phyloP scores from a whole-genome alignment of 2,113 vertebrate species.

The Sitta europaea region DNA sequence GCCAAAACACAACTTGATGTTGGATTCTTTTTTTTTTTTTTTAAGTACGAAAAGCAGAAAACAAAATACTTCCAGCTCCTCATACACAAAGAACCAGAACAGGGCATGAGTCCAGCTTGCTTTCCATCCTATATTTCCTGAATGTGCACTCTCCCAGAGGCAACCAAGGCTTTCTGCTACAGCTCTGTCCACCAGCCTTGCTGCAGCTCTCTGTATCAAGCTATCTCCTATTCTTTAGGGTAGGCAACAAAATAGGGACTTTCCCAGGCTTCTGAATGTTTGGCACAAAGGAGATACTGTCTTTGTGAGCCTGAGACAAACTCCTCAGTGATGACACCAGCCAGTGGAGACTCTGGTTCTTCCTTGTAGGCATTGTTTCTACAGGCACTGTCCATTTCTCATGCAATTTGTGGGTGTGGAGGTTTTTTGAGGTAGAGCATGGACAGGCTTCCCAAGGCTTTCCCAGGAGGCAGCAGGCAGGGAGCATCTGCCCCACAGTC shows the following conservation, averaged over 20 bases:
- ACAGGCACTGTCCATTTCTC: background rate
- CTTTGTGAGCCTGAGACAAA: background rate
- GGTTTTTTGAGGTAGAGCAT: background rate
- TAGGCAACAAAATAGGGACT: background rate
- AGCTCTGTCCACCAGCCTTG: background rate
- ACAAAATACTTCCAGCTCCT: constrained; percentile 26
- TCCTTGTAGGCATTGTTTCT: background rate
- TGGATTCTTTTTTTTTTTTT: background rate
- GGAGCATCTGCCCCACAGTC: background rate
- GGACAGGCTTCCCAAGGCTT: background rate
- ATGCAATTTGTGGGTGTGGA: background rate
- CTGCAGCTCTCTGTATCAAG: background rate
- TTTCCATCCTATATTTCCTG: background rate
- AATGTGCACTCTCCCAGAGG: background rate
- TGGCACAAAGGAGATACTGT: background rate
- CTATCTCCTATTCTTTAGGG: background rate
- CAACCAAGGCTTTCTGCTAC: background rate
- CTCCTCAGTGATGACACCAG: background rate
- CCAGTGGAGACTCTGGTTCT: background rate
- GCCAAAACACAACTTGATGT: constrained; percentile 36
- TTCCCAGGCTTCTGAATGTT: background rate
- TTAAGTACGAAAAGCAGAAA: constrained; percentile 25
- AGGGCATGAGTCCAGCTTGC: constrained; percentile 5
- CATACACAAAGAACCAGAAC: constrained; percentile 34
- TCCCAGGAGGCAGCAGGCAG: background rate